Conservation (phyloP, 2,888 invertebrate species). For the Drosophila ustulata region DNA sequence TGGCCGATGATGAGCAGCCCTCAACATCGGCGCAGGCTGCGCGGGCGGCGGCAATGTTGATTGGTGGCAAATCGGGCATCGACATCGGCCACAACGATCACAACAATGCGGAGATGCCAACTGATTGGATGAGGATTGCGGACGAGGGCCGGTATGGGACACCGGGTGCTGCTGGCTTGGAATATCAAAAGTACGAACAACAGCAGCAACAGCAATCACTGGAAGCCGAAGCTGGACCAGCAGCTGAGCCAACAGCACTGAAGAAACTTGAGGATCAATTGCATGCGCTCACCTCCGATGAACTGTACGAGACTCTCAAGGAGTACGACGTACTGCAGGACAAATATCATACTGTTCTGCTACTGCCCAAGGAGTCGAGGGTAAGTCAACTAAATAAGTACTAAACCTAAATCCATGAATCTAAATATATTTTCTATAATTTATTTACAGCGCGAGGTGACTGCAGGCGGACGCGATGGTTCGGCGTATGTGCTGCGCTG, state of each 20-base stretch:
- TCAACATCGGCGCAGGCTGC: conserved; percentile 74
- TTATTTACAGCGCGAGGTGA: conserved; percentile 87
- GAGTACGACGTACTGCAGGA: conserved; percentile 89
- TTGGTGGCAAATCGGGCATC: conserved; percentile 50
- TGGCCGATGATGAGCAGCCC: conserved; percentile 71
- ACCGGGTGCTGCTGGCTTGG: conserved; percentile 88
- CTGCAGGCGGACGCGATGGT: conserved; percentile 91
- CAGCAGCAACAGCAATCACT: conserved; percentile 69
- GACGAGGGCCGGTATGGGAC: conserved; percentile 87
- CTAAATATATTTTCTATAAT: not conserved
- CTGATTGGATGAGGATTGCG: conserved; percentile 85
- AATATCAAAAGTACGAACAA: conserved; percentile 84
- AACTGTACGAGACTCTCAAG: conserved; percentile 87
- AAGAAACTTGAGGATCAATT: conserved; percentile 81
- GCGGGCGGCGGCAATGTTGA: conserved; percentile 29
- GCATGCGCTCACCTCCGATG: conserved; percentile 82
- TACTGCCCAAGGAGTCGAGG: conserved; percentile 88
- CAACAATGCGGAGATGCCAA: conserved; percentile 82
- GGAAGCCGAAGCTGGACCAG: conserved; percentile 61
- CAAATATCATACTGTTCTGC: conserved; percentile 90
- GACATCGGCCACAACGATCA: conserved; percentile 63
- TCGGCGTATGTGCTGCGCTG: conserved; percentile 93
- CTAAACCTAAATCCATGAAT: not conserved
- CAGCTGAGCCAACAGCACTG: conserved; percentile 72
- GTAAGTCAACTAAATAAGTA: conserved; percentile 84